Conservation (phyloP, 1,140 invertebrate species). For the Phenacoccus solenopsis region DNA sequence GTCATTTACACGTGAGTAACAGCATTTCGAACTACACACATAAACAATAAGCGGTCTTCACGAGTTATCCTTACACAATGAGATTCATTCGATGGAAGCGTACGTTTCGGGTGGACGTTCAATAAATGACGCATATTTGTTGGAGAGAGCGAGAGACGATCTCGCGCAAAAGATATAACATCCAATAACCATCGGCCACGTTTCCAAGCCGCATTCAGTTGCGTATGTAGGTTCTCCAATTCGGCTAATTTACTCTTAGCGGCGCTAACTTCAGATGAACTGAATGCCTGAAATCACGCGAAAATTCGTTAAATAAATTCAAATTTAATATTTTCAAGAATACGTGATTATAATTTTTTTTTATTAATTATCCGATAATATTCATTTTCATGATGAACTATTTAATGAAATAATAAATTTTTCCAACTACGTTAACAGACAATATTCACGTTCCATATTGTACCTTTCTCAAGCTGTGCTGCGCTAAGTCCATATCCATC, state of each 20-base stretch:
- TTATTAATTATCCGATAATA: too few species aligned
- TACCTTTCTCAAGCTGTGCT: slow-evolving; percentile 75
- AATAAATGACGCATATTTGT: slow-evolving; percentile 36
- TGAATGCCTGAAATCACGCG: slow-evolving; percentile 54
- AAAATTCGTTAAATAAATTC: neutral
- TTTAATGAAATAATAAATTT: too few species aligned
- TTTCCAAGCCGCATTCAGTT: slow-evolving; percentile 78
- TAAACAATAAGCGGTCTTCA: too few species aligned
- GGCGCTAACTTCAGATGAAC: slow-evolving; percentile 65
- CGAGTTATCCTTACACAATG: neutral
- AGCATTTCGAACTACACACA: neutral
- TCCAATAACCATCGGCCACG: slow-evolving; percentile 89
- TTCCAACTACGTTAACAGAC: too few species aligned
- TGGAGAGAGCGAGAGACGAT: slow-evolving; percentile 42
- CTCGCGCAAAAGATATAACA: slow-evolving; percentile 79
- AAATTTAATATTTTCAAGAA: neutral
- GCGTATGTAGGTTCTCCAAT: slow-evolving; percentile 66
- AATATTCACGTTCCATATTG: slow-evolving; percentile 22
- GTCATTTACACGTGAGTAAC: neutral
- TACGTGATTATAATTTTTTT: too few species aligned
- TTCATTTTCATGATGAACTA: too few species aligned
- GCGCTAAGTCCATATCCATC: slow-evolving; percentile 78
- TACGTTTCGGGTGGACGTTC: neutral
- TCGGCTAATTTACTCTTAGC: slow-evolving; percentile 72
- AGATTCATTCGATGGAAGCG: neutral